A percentile compares a stretch with the other conserved stretches of the same genome.
These are phyloP conservation scores for Pyrocoelia pectoralis DNA, from an alignment of 2,888 invertebrate species.

Conservation along the genomic window DNA sequence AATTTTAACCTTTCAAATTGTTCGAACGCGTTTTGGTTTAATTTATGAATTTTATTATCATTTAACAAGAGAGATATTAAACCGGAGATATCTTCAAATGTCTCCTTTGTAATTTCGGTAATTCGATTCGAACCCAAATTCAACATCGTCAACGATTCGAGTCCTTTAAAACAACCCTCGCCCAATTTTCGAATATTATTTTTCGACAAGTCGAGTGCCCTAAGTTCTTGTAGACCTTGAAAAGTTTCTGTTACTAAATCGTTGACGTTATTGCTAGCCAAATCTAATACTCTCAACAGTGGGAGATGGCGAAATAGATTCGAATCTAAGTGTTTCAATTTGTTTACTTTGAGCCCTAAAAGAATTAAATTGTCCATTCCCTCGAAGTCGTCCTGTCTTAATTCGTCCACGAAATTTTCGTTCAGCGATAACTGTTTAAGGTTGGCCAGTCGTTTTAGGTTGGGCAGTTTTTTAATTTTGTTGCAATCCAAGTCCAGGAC, in stretches of 20 bases:
- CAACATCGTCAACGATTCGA: not conserved
- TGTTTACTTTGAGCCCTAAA: constrained; percentile 1
- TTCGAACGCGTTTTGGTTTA: not conserved
- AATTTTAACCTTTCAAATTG: not conserved
- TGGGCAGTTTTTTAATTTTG: constrained; percentile 7
- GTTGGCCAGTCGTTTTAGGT: not conserved
- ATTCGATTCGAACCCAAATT: not conserved
- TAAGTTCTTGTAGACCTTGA: not conserved
- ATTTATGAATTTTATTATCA: constrained; percentile 1
- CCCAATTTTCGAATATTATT: constrained; percentile 9
- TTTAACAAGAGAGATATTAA: constrained; percentile 6
- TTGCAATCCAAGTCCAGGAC: constrained; percentile 13
- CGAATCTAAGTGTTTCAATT: not conserved
- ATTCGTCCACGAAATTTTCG: not conserved
- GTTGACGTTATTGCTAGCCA: not conserved
- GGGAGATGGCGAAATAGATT: not conserved
- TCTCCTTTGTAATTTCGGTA: not conserved
- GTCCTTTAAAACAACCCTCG: constrained; percentile 8
- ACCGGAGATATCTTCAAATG: not conserved
- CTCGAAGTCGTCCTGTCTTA: not conserved
- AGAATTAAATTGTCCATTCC: not conserved
- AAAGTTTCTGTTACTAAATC: not conserved
- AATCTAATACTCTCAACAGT: constrained; percentile 3
- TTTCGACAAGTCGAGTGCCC: constrained; percentile 5
- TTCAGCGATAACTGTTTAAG: not conserved